These are phyloP conservation scores for Paguma larvata DNA, from an alignment of 2,797 vertebrate species.

Conservation along the genomic window DNA sequence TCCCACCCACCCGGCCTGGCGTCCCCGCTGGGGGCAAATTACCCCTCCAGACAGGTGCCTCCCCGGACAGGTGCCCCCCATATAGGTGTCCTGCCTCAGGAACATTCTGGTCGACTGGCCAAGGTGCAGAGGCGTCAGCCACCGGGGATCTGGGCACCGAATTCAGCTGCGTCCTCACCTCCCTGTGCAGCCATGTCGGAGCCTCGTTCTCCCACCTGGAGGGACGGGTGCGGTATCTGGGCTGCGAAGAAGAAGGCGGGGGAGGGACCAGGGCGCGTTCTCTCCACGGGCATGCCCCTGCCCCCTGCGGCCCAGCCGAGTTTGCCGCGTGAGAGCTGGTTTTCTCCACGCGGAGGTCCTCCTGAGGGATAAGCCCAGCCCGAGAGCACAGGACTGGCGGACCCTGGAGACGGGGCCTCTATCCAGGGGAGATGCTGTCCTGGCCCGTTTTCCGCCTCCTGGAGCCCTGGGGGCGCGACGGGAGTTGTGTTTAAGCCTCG, in stretches of 20 bases:
- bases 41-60: too few relatives aligned
- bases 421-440: background rate
- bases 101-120: fast-evolving
- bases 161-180: background rate
- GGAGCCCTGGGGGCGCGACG: background rate
- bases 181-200: fast-evolving
- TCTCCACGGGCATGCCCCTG: fast-evolving
- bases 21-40: fast-evolving
- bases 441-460: background rate
- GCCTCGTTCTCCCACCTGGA: background rate
- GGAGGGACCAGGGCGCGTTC: fast-evolving
- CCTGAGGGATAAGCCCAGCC: background rate
- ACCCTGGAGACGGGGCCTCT: too few relatives aligned
- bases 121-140: fast-evolving
- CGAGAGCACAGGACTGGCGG: fast-evolving
- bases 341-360: background rate
- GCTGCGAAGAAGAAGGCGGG: fast-evolving
- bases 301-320: fast-evolving
- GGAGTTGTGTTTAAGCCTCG: too few relatives aligned
- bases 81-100: fast-evolving
- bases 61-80: background rate
- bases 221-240: background rate
- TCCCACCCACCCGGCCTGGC: fast-evolving
- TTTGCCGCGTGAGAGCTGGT: fast-evolving
- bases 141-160: fast-evolving